Evolutionary conservation across 2,113 vertebrate species (phyloP), one percentile per base, ranked within the genome.

Genomic region (Tupaia tana): DNA sequence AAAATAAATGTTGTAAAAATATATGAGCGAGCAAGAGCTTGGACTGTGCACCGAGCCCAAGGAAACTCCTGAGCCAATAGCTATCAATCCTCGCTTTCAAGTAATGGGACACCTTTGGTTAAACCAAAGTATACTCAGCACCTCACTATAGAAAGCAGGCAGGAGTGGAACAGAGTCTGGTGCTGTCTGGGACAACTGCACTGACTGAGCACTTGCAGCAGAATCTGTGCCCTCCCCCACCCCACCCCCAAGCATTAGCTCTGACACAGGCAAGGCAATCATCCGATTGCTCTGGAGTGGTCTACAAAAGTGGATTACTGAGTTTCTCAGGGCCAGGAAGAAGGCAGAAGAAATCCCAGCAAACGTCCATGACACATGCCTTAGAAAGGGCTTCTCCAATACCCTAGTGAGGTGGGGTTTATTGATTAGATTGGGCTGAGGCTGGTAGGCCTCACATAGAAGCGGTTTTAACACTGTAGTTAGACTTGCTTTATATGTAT

Each of bases 1-100:
- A 92, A 96, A 93, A 90, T 43, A 82, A 43, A 43, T 43, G 78
- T 94, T 94, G 93, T 91, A 83, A 95, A 96, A 97, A 95, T 90
- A 88, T 66, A 88, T 29, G 13, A 84, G 83, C 43, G 10, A 74
- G 34, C 31, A n/a, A 73, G 79, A 90, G 54, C 69, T 84, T 43
- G 43, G 80, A 43, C 87, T 91, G 15, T 91, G 80, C 64, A 61
- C 29, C 12, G 66, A 93, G 89, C 77, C 75, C 77, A 82, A 71
- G 73, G 73, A 94, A 13, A n/a, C 56, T 86, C 67, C 78, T 66
- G 87, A 93, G 88, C 58, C 77, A 90, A 43, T 8, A 92, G 56
- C 27, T n/a, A 82, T 88, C 92, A 95, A 79, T 81, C 16, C 43
- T 69, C 77, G 58, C n/a, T 43, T 61, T 63, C 29, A 92, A 54